Percentiles rank a stretch among this genome's conserved stretches.
These are phyloP conservation scores for Atrichornis clamosus DNA, from an alignment of 2,113 vertebrate species.

Conservation along the genomic window DNA sequence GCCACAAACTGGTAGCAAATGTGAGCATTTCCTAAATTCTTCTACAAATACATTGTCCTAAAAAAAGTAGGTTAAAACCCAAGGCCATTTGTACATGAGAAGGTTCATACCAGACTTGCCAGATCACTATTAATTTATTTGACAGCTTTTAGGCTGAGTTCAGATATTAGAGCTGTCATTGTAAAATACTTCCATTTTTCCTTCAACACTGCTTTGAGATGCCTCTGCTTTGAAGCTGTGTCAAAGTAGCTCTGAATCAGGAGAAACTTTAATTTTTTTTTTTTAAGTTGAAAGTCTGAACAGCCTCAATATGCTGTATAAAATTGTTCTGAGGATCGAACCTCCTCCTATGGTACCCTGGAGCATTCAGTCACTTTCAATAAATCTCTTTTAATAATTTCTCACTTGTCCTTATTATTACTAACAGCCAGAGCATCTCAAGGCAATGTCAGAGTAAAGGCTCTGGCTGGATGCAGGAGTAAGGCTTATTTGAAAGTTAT, in stretches of 20 bases:
- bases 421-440: constrained; percentile 55
- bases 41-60: background rate
- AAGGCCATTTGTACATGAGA: background rate
- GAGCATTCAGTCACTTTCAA: constrained; percentile 42
- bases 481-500: constrained; percentile 7
- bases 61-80: background rate
- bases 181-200: constrained; percentile 33
- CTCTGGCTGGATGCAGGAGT: background rate
- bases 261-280: background rate
- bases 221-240: constrained; percentile 44
- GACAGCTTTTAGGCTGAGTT: constrained; percentile 12
- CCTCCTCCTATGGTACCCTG: background rate
- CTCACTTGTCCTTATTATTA: constrained; percentile 53
- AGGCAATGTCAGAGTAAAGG: constrained; percentile 44
- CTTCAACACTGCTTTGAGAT: constrained; percentile 7
- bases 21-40: background rate
- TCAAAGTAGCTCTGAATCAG: constrained; percentile 49
- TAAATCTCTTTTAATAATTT: constrained; percentile 58
- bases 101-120: background rate
- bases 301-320: constrained; percentile 17
- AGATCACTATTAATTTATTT: constrained; percentile 41
- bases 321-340: constrained; percentile 46
- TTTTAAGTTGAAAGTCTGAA: constrained; percentile 33
- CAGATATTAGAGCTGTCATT: constrained; percentile 24
- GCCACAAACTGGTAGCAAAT: accelerated